phyloP scores from a whole-genome alignment of 2,113 vertebrate genomes.

The Baryphthengus martii region DNA sequence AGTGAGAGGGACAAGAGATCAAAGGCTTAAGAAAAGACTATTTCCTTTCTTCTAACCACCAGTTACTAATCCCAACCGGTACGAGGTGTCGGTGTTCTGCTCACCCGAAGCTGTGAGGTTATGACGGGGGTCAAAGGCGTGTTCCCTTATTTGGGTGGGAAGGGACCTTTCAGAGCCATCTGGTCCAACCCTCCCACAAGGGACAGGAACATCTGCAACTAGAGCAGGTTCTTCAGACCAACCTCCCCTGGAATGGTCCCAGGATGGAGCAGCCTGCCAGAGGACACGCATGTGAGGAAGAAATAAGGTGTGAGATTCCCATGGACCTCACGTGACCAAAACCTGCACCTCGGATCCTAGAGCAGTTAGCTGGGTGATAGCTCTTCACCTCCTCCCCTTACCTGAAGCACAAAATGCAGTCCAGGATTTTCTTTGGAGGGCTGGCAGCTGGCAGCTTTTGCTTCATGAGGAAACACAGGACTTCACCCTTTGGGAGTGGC shows the following conservation, averaged over 20 bases:
- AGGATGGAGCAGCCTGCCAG: too few species aligned
- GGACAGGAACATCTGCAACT: too few species aligned
- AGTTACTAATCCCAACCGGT: not conserved
- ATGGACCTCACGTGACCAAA: not conserved
- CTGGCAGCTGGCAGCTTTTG: not conserved
- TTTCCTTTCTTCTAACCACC: not conserved
- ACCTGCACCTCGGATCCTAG: accelerated
- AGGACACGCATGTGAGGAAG: not conserved
- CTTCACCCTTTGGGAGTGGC: accelerated
- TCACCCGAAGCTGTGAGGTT: too few species aligned
- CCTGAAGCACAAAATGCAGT: accelerated
- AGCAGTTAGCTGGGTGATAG: not conserved
- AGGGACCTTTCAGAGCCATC: too few species aligned
- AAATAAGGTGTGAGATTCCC: not conserved
- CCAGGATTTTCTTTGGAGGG: not conserved
- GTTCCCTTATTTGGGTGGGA: too few species aligned
- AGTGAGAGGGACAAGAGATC: not conserved
- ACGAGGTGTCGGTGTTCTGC: not conserved
- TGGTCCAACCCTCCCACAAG: too few species aligned
- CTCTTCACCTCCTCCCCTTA: not conserved
- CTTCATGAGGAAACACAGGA: too few species aligned
- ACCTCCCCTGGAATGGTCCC: too few species aligned
- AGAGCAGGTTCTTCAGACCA: too few species aligned
- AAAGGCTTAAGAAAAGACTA: not conserved
- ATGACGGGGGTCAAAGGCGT: too few species aligned